phyloP scores from a whole-genome alignment of 1,140 invertebrate genomes.

The Eriocheir sinensis region DNA sequence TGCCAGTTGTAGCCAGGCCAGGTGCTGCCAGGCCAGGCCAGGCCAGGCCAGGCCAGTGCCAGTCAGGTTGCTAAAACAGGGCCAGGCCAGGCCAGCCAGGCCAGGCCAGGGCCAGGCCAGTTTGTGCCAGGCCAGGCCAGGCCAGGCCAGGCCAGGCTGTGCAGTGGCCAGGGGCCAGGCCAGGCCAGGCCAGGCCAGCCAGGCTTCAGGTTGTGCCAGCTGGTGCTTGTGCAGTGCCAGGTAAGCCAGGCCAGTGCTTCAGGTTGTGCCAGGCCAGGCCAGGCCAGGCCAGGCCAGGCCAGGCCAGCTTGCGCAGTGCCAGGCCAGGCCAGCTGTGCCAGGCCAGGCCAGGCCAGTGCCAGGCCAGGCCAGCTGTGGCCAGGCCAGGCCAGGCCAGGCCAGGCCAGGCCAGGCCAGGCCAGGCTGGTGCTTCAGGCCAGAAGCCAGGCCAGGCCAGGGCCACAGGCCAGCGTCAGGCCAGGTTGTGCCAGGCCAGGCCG shows the following conservation, averaged over 20 bases:
- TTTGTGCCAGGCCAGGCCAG: slow-evolving; percentile 70
- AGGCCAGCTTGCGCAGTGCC: slow-evolving; percentile 52
- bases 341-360: slow-evolving; percentile 74
- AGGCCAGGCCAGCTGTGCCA: slow-evolving; percentile 41
- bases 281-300: slow-evolving; percentile 39
- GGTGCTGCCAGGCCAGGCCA: slow-evolving; percentile 66
- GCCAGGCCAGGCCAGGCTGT: slow-evolving; percentile 63
- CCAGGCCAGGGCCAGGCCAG: slow-evolving; percentile 72
- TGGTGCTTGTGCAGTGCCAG: background rate
- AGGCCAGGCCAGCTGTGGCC: slow-evolving; percentile 41
- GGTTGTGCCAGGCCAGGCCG: slow-evolving; percentile 49
- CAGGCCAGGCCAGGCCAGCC: slow-evolving; percentile 71
- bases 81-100: slow-evolving; percentile 71
- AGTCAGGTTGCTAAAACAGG: slow-evolving; percentile 56
- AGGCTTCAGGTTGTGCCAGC: no score
- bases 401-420: slow-evolving; percentile 64
- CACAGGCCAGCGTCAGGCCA: slow-evolving; percentile 79
- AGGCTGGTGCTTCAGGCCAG: slow-evolving; percentile 70
- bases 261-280: slow-evolving; percentile 68
- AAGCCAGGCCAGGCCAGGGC: slow-evolving; percentile 79
- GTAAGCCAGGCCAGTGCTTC: slow-evolving; percentile 39
- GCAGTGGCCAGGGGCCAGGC: slow-evolving; percentile 62
- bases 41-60: slow-evolving; percentile 68
- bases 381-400: slow-evolving; percentile 36
- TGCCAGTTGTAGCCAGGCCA: slow-evolving; percentile 68